Evolutionary conservation across 2,888 invertebrate species (phyloP), one percentile per base, ranked within the genome.

Genomic region (Ommatoiulus sabulosus): DNA sequence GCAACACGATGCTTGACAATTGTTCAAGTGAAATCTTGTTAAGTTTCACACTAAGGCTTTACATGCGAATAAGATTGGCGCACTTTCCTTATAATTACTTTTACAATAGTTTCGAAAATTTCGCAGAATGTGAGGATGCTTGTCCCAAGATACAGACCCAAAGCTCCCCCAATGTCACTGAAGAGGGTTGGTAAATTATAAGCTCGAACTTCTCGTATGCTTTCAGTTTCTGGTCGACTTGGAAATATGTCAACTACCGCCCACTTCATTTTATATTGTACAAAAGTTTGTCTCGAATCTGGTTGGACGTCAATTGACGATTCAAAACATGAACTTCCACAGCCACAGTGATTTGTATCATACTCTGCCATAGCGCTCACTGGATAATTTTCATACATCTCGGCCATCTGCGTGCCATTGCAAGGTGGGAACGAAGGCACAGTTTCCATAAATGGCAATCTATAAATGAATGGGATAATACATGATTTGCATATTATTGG

Each of bases 91-190:
- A 87, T 20, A 48, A 44, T 3, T 46, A 20, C 20, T 87, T 17
- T 87, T 20, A 15, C 24, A 5, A 84, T 12, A 15, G 24, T 44
- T 44, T 84, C 57, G 12, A 88, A 57, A 44, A 88, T 84, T 84
- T 88, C 88, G 24, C 84, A 84, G 44, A 72, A 84, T 44, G 88
- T 88, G 12, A 88, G 88, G n/a, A 88, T 84, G 20, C 84, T 80
- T 5, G 48, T 84, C 10, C 88, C 88, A 10, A 88, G 46, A 46
- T 88, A 88, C 2, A 88, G 24, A 20, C 88, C 88, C 7, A 88
- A 84, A 20, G 88, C 88, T n/a, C 88, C 88, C 35, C 88, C 88
- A 88, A 88, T 88, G 44, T 88, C 88, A 44, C 88, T 88, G 44
- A 88, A 35, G 3, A 88, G 20, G 3, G 88, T 44, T 8, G 84